Percentiles rank a stretch among this genome's conserved stretches.
Conservation (phyloP, 2,113 vertebrate genomes). For the Xiphophorus hellerii region DNA sequence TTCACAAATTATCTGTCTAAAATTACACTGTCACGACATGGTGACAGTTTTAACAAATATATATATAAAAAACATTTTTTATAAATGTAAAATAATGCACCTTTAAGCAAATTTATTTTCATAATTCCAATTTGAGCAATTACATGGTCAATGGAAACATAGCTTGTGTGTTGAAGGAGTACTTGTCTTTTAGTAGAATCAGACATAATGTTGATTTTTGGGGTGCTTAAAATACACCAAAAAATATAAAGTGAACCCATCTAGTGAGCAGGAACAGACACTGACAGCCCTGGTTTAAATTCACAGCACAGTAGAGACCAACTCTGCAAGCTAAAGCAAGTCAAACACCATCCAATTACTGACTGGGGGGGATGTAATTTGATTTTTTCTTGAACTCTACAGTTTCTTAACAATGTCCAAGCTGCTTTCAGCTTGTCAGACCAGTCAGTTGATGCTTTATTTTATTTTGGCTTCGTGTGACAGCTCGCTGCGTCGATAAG, state of each 20-base stretch:
- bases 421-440: constrained; percentile 16
- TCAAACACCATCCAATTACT: not conserved
- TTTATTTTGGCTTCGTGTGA: not conserved
- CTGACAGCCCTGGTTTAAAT: not conserved
- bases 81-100: too few relatives aligned
- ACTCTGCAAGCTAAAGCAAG: not conserved
- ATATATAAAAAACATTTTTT: too few relatives aligned
- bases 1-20: too few relatives aligned
- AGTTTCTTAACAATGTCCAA: constrained; percentile 14
- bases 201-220: not conserved
- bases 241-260: not conserved
- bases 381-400: not conserved
- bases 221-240: not conserved
- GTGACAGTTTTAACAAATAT: too few relatives aligned
- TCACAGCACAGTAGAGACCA: not conserved
- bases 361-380: not conserved
- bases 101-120: too few relatives aligned
- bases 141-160: too few relatives aligned
- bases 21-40: too few relatives aligned
- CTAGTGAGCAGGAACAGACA: not conserved
- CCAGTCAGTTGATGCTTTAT: not conserved
- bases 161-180: not conserved
- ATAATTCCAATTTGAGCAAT: too few relatives aligned
- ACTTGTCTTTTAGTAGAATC: not conserved
- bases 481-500: constrained; percentile 8